A percentile compares a stretch with the other conserved stretches of the same genome.
phyloP scores from a whole-genome alignment of 2,113 vertebrate species.

The Corythoichthys intestinalis region DNA sequence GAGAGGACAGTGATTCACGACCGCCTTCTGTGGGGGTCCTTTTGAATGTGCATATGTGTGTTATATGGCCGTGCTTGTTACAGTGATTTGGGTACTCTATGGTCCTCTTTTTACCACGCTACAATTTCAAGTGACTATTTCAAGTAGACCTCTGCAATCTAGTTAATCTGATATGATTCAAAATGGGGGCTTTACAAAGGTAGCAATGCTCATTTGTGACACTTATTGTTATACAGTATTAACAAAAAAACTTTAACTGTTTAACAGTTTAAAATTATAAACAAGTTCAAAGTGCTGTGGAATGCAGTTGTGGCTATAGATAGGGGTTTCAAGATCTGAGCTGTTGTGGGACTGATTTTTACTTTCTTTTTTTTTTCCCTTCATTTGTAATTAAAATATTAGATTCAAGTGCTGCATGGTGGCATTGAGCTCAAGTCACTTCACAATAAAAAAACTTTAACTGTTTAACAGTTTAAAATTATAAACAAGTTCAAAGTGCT shows the following conservation, averaged over 20 bases:
- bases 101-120: neutral
- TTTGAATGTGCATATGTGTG: conserved; percentile 2
- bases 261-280: too few relatives aligned
- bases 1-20: conserved; percentile 9
- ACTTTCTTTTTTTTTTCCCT: too few relatives aligned
- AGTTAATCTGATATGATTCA: neutral
- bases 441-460: too few relatives aligned
- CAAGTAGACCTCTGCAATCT: neutral
- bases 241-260: too few relatives aligned
- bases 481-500: neutral
- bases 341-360: too few relatives aligned
- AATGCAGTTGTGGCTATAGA: neutral
- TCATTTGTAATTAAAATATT: too few relatives aligned
- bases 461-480: too few relatives aligned
- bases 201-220: neutral
- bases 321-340: neutral
- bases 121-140: neutral
- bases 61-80: conserved; percentile 16
- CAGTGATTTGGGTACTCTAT: conserved; percentile 7
- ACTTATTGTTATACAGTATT: neutral
- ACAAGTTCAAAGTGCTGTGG: neutral
- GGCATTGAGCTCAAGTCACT: too few relatives aligned
- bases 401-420: too few relatives aligned
- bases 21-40: neutral
- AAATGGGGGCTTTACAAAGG: neutral